phyloP scores from a whole-genome alignment of 37 sponge, comb jelly and placozoan genomes.

The Oscarella lobularis region DNA sequence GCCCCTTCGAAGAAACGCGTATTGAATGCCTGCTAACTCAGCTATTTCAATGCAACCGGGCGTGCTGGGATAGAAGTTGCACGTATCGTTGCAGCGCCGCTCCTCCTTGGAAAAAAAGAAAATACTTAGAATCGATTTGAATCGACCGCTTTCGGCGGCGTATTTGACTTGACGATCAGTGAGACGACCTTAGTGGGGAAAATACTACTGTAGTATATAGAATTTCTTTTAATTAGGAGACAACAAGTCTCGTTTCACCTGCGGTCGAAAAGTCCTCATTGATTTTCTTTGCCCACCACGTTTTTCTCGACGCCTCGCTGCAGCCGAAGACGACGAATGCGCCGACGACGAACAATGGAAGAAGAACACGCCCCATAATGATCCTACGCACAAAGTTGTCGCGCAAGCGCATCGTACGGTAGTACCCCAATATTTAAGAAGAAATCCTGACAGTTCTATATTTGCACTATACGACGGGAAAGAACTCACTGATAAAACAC shows the following conservation, averaged over 20 bases:
- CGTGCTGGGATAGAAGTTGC: not conserved
- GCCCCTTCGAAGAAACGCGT: not conserved
- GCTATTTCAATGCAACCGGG: not conserved
- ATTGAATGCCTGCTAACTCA: not conserved
- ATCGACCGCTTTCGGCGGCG: not conserved
- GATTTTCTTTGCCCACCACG: not conserved
- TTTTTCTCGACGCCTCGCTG: not conserved
- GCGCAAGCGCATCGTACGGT: too few species aligned
- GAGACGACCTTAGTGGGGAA: conserved; percentile 1
- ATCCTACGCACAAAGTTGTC: too few species aligned
- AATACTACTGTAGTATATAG: not conserved
- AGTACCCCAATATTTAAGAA: too few species aligned
- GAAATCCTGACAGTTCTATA: too few species aligned
- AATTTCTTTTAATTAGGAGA: not conserved
- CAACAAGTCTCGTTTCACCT: too few species aligned
- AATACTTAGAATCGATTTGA: not conserved
- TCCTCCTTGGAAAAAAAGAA: not conserved
- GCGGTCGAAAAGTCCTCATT: not conserved
- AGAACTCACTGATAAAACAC: too few species aligned
- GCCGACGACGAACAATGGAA: too few species aligned
- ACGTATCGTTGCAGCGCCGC: not conserved
- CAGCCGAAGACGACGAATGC: too few species aligned
- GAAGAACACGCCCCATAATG: too few species aligned
- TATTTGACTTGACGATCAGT: not conserved
- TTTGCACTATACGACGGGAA: too few species aligned